Evolutionary conservation across 2,888 invertebrate genomes (phyloP).

Genomic region (Lochmaea crataegi): DNA sequence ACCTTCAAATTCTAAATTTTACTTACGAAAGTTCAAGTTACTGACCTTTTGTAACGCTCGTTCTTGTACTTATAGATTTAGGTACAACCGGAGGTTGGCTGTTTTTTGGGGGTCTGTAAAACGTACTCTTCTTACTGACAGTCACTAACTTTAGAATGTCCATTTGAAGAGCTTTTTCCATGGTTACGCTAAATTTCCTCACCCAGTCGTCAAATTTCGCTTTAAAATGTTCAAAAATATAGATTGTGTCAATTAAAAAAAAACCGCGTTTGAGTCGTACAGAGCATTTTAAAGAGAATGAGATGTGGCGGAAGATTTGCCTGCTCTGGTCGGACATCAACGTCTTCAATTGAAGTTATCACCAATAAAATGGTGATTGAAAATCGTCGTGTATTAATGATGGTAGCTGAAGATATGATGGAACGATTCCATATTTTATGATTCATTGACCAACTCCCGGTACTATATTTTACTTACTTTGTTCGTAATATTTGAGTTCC

Average conservation of each 20-base stretch:
- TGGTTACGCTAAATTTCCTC: constrained; percentile 71
- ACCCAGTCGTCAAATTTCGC: constrained; percentile 79
- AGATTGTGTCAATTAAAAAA: too few species aligned
- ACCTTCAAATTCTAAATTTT: not conserved
- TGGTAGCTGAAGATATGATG: too few species aligned
- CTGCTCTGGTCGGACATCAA: too few species aligned
- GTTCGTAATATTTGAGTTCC: constrained; percentile 74
- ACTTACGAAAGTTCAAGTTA: not conserved
- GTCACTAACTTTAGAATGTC: constrained; percentile 72
- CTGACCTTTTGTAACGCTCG: constrained; percentile 29
- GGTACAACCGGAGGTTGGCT: constrained; percentile 14
- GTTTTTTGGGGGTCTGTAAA: constrained; percentile 38
- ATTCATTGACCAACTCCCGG: too few species aligned
- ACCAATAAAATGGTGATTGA: too few species aligned
- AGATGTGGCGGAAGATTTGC: too few species aligned
- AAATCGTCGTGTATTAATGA: too few species aligned
- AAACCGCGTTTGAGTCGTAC: too few species aligned
- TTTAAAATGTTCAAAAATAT: constrained; percentile 4
- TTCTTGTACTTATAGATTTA: constrained; percentile 8
- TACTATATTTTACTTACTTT: constrained; percentile 34
- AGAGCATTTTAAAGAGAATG: too few species aligned
- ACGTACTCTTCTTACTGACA: constrained; percentile 46
- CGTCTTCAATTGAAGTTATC: too few species aligned
- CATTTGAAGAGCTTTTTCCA: constrained; percentile 77
- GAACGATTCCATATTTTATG: not conserved